phyloP scores from a whole-genome alignment of 2,797 vertebrate genomes.

The Psittacula echo region DNA sequence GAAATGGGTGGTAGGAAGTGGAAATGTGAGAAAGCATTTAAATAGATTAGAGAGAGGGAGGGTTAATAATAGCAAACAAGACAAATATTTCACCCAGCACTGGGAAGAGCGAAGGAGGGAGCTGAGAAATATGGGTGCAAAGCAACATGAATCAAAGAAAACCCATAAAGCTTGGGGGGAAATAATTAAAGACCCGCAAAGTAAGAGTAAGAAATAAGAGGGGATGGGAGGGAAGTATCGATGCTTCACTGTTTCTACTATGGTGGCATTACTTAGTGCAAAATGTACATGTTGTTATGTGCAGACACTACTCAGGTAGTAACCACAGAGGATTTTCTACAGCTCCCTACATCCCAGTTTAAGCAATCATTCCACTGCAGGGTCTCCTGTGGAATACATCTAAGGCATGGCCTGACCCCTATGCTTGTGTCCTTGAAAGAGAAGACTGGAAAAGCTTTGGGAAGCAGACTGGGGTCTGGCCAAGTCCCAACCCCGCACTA shows the following conservation, averaged over 20 bases:
- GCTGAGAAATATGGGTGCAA: not conserved
- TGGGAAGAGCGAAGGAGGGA: not conserved
- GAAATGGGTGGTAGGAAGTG: constrained; percentile 32
- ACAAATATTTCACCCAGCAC: constrained; percentile 54
- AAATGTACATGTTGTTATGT: not conserved
- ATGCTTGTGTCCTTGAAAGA: not conserved
- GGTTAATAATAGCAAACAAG: constrained; percentile 51
- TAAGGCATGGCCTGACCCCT: not conserved
- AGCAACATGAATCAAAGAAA: constrained; percentile 33
- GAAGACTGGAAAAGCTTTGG: not conserved
- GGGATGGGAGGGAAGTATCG: not conserved
- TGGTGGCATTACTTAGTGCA: not conserved
- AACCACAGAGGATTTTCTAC: not conserved
- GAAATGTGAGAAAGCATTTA: constrained; percentile 60
- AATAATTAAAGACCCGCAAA: not conserved
- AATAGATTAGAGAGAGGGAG: constrained; percentile 40
- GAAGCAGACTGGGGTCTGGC: not conserved
- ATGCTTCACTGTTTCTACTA: accelerated
- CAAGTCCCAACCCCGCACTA: not conserved
- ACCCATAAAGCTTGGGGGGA: not conserved
- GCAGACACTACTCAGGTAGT: not conserved
- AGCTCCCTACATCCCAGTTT: not conserved
- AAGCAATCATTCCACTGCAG: not conserved
- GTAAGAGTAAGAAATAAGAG: not conserved
- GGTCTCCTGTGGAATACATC: not conserved